A percentile compares a stretch with the other conserved stretches of the same genome.
phyloP scores from a whole-genome alignment of 2,888 invertebrate species.

The Parapristionchus giblindavisi region DNA sequence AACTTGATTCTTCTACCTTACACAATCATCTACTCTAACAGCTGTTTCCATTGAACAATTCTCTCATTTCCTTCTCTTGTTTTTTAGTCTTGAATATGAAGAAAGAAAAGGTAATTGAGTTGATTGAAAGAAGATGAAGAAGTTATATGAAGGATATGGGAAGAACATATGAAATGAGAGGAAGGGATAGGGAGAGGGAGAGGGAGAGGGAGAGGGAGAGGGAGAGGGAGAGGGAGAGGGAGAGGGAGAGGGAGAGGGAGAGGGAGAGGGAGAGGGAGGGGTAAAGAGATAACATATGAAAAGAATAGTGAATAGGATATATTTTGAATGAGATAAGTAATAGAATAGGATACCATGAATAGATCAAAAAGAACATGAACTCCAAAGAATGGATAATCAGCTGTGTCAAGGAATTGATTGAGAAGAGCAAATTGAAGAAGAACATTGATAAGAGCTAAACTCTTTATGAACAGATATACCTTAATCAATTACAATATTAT shows the following conservation, averaged over 20 bases:
- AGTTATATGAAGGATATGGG: too few relatives aligned
- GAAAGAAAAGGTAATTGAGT: neutral
- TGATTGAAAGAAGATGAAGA: neutral
- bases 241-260: neutral
- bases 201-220: neutral
- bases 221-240: neutral
- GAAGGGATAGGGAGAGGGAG: too few relatives aligned
- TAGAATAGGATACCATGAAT: slow-evolving; percentile 63
- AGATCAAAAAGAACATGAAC: slow-evolving; percentile 72
- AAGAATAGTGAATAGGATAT: too few relatives aligned
- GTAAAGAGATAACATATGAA: neutral
- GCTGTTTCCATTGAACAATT: slow-evolving; percentile 29
- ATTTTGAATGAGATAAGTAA: neutral
- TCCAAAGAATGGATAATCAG: slow-evolving; percentile 70
- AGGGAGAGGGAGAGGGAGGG: neutral
- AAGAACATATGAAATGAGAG: too few relatives aligned
- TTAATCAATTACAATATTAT: too few relatives aligned
- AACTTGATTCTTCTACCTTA: slow-evolving; percentile 17
- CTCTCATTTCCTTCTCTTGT: slow-evolving; percentile 21
- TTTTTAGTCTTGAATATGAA: neutral
- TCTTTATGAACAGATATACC: slow-evolving; percentile 72
- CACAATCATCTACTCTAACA: slow-evolving; percentile 17
- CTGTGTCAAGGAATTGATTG: slow-evolving; percentile 72
- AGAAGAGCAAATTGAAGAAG: slow-evolving; percentile 73
- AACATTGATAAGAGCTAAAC: slow-evolving; percentile 71